Evolutionary conservation across 2,888 invertebrate genomes (phyloP).

Genomic region (Conistra vaccinii): DNA sequence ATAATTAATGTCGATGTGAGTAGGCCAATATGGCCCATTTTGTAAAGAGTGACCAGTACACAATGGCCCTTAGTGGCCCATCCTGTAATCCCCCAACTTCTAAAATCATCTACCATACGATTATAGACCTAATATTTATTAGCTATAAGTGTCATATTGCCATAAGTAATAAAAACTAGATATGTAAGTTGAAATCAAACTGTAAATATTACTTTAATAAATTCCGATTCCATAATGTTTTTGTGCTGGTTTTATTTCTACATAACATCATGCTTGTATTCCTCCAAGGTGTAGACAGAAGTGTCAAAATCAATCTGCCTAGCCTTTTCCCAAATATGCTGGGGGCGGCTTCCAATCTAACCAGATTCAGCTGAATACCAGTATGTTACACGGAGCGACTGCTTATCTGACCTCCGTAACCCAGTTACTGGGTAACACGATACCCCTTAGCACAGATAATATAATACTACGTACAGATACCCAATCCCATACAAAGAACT

Average conservation of each 20-base stretch:
- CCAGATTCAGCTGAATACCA: neutral
- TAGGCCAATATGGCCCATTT: constrained; percentile 7
- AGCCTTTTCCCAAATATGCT: neutral
- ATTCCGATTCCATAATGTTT: constrained; percentile 81
- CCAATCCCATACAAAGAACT: too few species aligned
- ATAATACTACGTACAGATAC: too few species aligned
- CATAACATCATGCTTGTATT: too few species aligned
- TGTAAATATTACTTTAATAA: constrained; percentile 84
- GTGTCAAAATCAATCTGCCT: neutral
- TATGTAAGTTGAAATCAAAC: constrained; percentile 68
- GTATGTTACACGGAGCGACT: neutral
- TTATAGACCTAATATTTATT: constrained; percentile 37
- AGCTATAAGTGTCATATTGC: constrained; percentile 70
- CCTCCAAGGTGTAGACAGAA: neutral
- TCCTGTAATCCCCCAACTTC: neutral
- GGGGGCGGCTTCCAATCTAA: neutral
- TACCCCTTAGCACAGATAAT: too few species aligned
- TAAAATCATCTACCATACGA: constrained; percentile 38
- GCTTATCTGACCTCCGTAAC: neutral
- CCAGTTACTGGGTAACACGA: neutral
- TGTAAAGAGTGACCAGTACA: constrained; percentile 10
- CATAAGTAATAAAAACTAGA: constrained; percentile 77
- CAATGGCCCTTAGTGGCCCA: neutral
- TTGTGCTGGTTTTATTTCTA: constrained; percentile 60
- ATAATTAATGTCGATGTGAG: neutral